Evolutionary conservation across 2,888 invertebrate species (phyloP).

Genomic region (Prenolepis imparis): DNA sequence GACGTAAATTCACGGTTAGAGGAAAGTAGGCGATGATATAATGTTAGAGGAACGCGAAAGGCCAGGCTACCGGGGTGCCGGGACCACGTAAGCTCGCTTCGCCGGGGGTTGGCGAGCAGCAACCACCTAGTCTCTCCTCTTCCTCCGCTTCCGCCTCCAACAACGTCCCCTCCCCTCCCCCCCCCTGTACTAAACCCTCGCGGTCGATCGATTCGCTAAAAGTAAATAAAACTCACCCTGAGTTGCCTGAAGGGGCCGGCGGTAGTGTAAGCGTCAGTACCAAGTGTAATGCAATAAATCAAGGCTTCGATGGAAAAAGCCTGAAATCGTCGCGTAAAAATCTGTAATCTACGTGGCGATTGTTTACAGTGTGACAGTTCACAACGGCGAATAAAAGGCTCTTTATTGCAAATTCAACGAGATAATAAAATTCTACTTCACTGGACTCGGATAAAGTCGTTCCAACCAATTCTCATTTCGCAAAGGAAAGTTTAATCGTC

Average conservation of each 20-base stretch:
- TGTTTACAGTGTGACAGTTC: conserved; percentile 48
- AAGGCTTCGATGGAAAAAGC: conserved; percentile 67
- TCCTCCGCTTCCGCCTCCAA: conserved; percentile 2
- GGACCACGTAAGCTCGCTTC: conserved; percentile 65
- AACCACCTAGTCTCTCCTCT: conserved; percentile 43
- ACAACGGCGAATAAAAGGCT: conserved; percentile 24
- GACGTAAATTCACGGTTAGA: conserved; percentile 72
- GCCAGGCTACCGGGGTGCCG: conserved; percentile 50
- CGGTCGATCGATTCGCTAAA: conserved; percentile 81
- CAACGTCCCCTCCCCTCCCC: conserved; percentile 17
- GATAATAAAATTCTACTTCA: conserved; percentile 41
- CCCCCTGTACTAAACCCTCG: conserved; percentile 45
- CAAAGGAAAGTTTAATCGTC: conserved; percentile 27
- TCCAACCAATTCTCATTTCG: conserved; percentile 1
- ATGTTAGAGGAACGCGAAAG: conserved; percentile 68
- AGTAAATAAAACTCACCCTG: conserved; percentile 83
- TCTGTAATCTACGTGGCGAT: conserved; percentile 64
- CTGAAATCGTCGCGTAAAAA: conserved; percentile 73
- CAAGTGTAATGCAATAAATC: conserved; percentile 76
- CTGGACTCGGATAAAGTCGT: conserved; percentile 25
- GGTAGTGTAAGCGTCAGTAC: conserved; percentile 71
- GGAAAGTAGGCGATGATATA: conserved; percentile 75
- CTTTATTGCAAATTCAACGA: conserved; percentile 31
- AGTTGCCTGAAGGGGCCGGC: conserved; percentile 58
- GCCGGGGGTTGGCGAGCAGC: conserved; percentile 56